Conservation (phyloP, 2,113 vertebrate genomes). For the Parotia lawesii region DNA sequence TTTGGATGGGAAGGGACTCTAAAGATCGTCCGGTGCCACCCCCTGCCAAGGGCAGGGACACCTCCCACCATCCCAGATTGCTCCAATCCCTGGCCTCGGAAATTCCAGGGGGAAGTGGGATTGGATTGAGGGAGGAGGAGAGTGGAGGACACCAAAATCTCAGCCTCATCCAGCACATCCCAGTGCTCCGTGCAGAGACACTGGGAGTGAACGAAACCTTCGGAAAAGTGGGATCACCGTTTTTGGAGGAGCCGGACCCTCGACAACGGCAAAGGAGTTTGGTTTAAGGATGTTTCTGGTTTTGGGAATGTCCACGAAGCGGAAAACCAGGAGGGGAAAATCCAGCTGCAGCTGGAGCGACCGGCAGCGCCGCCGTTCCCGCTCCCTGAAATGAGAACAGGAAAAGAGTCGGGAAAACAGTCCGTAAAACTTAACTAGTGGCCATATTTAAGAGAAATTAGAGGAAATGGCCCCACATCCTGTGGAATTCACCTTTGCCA, state of each 20-base stretch:
- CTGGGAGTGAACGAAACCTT: background rate
- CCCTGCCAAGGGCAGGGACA: background rate
- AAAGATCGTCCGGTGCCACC: background rate
- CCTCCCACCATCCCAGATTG: fast-evolving
- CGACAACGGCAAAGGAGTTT: fast-evolving
- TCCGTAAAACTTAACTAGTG: slow-evolving; percentile 37
- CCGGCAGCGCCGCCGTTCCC: fast-evolving
- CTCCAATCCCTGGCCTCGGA: background rate
- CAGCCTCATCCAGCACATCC: fast-evolving
- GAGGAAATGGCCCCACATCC: slow-evolving; percentile 54
- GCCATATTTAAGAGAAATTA: slow-evolving; percentile 33
- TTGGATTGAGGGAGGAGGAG: background rate
- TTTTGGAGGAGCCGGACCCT: background rate
- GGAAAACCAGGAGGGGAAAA: background rate
- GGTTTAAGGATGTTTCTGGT: background rate
- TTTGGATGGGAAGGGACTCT: background rate
- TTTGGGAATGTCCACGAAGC: background rate
- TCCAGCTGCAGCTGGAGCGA: background rate
- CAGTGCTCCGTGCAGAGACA: background rate
- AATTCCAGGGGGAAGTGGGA: background rate
- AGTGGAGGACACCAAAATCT: background rate
- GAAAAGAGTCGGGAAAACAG: slow-evolving; percentile 18
- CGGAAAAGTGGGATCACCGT: fast-evolving
- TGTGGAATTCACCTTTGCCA: slow-evolving; percentile 47
- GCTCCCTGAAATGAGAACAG: background rate